Evolutionary conservation across 2,888 invertebrate species (phyloP).

Genomic region (Margaritifera margaritifera): DNA sequence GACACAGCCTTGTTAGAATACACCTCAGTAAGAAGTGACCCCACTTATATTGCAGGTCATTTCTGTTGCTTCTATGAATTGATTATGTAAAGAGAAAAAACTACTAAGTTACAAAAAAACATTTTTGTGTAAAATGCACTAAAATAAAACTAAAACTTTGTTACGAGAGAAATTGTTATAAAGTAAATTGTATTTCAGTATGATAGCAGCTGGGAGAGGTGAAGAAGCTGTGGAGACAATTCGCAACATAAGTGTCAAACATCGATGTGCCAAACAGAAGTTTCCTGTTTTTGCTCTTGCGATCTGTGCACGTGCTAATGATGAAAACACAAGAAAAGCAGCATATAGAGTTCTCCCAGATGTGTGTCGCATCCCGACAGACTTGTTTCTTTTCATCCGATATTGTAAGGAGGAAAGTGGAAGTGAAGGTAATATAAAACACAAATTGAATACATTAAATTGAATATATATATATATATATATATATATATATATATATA

Average conservation of each 20-base stretch:
- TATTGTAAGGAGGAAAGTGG: conserved; percentile 75
- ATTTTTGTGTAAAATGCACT: no score
- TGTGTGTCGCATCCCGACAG: conserved; percentile 78
- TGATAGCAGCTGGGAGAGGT: conserved; percentile 67
- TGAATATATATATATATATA: not conserved
- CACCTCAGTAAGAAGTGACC: no score
- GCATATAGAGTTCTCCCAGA: conserved; percentile 76
- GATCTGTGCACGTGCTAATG: conserved; percentile 75
- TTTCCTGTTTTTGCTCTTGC: conserved; percentile 79
- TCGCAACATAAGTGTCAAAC: not conserved
- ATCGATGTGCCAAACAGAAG: conserved; percentile 1
- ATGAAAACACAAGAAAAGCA: conserved; percentile 74
- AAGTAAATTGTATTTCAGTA: conserved; percentile 19
- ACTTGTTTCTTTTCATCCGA: conserved; percentile 79
- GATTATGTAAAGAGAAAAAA: no score
- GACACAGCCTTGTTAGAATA: no score
- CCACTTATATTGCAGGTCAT: no score
- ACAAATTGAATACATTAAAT: not conserved
- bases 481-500: no score
- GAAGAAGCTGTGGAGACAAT: conserved; percentile 63
- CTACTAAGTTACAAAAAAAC: no score
- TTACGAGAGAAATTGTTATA: no score
- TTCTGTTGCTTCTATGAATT: no score
- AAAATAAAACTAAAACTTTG: no score
- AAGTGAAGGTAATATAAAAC: conserved; percentile 17